A percentile compares a stretch with the other conserved stretches of the same genome.
Conservation (phyloP, 1,140 invertebrate species). For the Notospermus geniculatus region DNA sequence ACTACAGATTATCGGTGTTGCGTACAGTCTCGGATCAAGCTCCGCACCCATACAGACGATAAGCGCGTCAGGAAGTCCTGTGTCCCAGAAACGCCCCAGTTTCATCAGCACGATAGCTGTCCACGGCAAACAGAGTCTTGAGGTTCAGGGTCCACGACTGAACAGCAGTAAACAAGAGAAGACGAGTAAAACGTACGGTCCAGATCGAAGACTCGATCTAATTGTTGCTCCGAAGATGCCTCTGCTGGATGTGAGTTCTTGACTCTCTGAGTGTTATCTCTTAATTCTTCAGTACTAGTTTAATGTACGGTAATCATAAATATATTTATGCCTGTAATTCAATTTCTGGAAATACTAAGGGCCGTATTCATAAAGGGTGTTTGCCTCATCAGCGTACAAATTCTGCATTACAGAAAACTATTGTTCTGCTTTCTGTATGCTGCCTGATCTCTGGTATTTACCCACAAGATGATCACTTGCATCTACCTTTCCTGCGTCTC, state of each 20-base stretch:
- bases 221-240: conserved; percentile 56
- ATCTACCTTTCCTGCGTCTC: no score
- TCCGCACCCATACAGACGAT: conserved; percentile 13
- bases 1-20: conserved; percentile 48
- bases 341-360: no score
- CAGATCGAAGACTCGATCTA: conserved; percentile 56
- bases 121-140: conserved; percentile 54
- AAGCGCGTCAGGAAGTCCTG: conserved; percentile 7
- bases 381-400: no score
- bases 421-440: no score
- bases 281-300: no score
- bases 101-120: conserved; percentile 43
- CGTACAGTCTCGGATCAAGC: conserved; percentile 52
- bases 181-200: conserved; percentile 52
- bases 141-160: conserved; percentile 54
- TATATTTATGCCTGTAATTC: no score
- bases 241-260: conserved; percentile 52
- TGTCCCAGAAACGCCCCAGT: conserved; percentile 25
- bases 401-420: no score
- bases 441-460: no score
- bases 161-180: conserved; percentile 55
- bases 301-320: no score
- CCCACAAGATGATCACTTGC: no score
- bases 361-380: no score
- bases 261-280: no score